Conservation (phyloP, 1,140 invertebrate genomes). For the Drosophila busckii region DNA sequence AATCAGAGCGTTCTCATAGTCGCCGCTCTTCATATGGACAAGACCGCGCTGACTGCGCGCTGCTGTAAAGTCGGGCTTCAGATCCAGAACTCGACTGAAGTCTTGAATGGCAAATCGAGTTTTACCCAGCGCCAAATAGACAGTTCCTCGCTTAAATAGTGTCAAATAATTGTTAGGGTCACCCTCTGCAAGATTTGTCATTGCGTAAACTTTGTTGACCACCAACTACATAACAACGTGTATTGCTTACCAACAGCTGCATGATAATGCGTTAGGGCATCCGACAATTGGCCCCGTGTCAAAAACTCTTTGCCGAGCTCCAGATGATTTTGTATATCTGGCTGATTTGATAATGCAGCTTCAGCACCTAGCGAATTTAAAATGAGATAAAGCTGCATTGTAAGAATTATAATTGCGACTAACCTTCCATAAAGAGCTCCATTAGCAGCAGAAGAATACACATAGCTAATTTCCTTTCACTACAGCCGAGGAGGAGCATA, state of each 20-base stretch:
- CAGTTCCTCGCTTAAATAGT: conserved; percentile 96
- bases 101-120: conserved; percentile 96
- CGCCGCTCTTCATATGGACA: conserved; percentile 93
- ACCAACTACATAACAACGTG: background rate
- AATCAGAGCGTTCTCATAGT: conserved; percentile 88
- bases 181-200: conserved; percentile 85
- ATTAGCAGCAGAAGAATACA: conserved; percentile 67
- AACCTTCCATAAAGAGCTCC: conserved; percentile 76
- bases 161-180: conserved; percentile 98
- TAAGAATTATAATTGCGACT: conserved; percentile 7
- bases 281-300: conserved; percentile 93
- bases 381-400: background rate
- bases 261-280: conserved; percentile 98
- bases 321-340: conserved; percentile 94
- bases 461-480: conserved; percentile 66
- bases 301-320: conserved; percentile 95
- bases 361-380: conserved; percentile 79
- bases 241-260: conserved; percentile 93
- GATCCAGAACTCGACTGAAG: conserved; percentile 93
- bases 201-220: background rate
- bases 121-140: conserved; percentile 97
- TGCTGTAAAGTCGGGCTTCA: conserved; percentile 96
- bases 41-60: conserved; percentile 92
- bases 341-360: conserved; percentile 83
- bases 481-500: conserved; percentile 55